Percentiles rank a stretch among this genome's conserved stretches.
These are phyloP conservation scores for Sebastes matsubarae DNA, from an alignment of 2,797 vertebrate genomes.

Conservation along the genomic window DNA sequence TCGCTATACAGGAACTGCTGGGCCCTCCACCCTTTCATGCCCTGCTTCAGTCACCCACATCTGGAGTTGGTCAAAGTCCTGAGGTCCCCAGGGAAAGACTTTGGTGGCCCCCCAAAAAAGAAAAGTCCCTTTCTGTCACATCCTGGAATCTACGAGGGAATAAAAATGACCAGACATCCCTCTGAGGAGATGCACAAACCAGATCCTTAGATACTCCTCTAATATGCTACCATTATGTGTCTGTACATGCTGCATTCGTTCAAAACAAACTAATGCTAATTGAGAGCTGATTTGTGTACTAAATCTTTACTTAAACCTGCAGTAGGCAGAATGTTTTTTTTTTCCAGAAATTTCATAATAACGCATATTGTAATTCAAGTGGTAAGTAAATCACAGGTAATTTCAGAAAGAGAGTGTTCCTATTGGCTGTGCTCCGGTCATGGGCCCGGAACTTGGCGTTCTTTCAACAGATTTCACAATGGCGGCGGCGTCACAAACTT, in stretches of 20 bases:
- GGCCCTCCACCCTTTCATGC: constrained; percentile 53
- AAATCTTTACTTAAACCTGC: background rate
- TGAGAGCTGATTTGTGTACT: background rate
- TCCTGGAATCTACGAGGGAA: constrained; percentile 43
- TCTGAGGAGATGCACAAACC: background rate
- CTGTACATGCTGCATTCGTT: background rate
- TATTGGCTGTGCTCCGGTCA: too few species aligned
- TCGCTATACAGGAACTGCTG: constrained; percentile 44
- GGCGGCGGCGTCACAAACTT: too few species aligned
- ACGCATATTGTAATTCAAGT: too few species aligned
- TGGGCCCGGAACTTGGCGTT: too few species aligned
- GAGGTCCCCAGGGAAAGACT: constrained; percentile 55
- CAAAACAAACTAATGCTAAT: background rate
- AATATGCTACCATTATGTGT: background rate
- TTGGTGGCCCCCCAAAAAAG: constrained; percentile 39
- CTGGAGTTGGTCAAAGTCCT: constrained; percentile 68
- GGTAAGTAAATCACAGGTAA: too few species aligned
- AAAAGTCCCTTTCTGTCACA: constrained; percentile 43
- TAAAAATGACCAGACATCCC: constrained; percentile 47
- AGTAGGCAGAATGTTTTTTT: too few species aligned
- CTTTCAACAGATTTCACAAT: too few species aligned
- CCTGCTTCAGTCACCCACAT: constrained; percentile 70
- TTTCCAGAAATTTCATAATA: too few species aligned
- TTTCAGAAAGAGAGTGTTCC: too few species aligned
- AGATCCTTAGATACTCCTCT: background rate